A percentile compares a stretch with the other conserved stretches of the same genome.
Evolutionary conservation across 2,888 invertebrate species (phyloP).

Genomic region (Drosophila quinaria): DNA sequence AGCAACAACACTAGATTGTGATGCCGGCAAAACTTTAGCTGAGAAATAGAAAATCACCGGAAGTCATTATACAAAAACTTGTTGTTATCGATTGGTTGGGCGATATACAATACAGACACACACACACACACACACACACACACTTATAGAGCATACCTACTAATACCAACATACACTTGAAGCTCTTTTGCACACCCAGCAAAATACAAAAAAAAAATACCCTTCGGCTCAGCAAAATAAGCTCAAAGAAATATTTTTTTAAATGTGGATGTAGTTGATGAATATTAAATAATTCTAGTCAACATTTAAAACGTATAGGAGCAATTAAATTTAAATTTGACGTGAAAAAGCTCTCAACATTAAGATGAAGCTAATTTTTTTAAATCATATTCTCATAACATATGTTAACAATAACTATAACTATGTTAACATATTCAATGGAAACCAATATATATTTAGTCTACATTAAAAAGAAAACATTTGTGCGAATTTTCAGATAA

Average conservation of each 20-base stretch:
- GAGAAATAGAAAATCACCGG: slow-evolving; percentile 82
- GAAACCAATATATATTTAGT: neutral
- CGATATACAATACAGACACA: slow-evolving; percentile 62
- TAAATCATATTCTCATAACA: neutral
- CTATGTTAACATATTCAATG: neutral
- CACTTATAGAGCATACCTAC: neutral
- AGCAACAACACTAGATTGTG: slow-evolving; percentile 33
- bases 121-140: slow-evolving; percentile 6
- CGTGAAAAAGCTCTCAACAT: neutral
- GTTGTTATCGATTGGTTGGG: slow-evolving; percentile 79
- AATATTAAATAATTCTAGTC: neutral
- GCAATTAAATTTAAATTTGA: neutral
- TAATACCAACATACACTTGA: neutral
- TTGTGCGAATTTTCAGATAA: neutral
- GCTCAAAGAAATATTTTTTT: neutral
- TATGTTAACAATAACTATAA: neutral
- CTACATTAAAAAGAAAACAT: no score
- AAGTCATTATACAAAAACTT: slow-evolving; percentile 82
- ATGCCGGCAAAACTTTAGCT: slow-evolving; percentile 76
- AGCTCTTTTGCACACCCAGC: slow-evolving; percentile 37
- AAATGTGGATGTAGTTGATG: neutral
- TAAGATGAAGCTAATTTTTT: no score
- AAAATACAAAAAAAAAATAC: slow-evolving; percentile 13
- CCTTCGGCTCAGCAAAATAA: neutral
- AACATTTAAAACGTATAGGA: no score